Evolutionary conservation across 2,113 vertebrate genomes (phyloP).

Genomic region (Petroica traversi): DNA sequence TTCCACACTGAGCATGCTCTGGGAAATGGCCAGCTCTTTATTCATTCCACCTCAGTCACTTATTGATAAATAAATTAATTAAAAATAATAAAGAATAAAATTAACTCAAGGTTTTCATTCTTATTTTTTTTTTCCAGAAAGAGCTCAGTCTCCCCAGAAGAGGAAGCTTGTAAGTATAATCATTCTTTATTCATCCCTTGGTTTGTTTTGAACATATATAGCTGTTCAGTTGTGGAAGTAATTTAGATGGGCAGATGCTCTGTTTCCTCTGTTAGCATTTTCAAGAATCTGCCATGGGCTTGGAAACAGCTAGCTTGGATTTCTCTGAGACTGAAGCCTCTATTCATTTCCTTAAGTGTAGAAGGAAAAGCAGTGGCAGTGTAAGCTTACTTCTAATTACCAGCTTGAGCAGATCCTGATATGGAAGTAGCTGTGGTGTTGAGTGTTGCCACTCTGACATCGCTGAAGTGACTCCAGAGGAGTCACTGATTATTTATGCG

Average conservation of each 20-base stretch:
- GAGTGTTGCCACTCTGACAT: not conserved
- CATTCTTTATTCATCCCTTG: not conserved
- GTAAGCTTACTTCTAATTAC: slow-evolving; percentile 49
- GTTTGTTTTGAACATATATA: not conserved
- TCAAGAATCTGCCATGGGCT: not conserved
- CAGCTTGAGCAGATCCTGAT: not conserved
- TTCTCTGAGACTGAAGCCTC: not conserved
- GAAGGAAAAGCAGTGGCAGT: not conserved
- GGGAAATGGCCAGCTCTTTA: not conserved
- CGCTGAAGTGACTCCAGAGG: not conserved
- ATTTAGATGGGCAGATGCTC: not conserved
- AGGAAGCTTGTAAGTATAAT: slow-evolving; percentile 95
- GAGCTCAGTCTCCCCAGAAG: slow-evolving; percentile 95
- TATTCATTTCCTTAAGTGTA: slow-evolving; percentile 7
- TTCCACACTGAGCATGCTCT: not conserved
- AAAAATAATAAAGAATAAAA: not conserved
- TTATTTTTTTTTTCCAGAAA: slow-evolving; percentile 82
- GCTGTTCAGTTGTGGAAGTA: not conserved
- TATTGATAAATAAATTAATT: not conserved
- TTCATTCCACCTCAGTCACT: not conserved
- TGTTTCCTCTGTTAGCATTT: not conserved
- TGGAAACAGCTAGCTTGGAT: not conserved
- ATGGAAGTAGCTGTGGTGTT: not conserved
- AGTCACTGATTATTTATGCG: not conserved
- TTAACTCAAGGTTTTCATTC: not conserved